phyloP scores from a whole-genome alignment of 2,113 vertebrate species.

The Haplotaxodon microlepis region DNA sequence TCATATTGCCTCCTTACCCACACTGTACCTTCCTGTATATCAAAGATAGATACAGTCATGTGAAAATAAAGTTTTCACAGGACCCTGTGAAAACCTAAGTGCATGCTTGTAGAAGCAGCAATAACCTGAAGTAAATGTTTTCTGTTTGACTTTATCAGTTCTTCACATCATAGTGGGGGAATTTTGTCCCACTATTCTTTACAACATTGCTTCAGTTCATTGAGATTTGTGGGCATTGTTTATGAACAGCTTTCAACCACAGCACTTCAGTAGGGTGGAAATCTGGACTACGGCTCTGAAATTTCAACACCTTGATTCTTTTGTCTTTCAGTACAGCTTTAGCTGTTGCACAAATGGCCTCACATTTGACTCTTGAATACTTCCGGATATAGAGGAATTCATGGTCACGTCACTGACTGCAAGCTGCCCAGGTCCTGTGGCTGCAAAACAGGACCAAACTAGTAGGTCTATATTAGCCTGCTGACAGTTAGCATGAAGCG shows the following conservation, averaged over 20 bases:
- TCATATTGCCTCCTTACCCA: background rate
- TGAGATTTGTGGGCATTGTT: background rate
- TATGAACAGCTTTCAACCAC: background rate
- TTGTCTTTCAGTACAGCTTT: background rate
- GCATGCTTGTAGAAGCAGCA: background rate
- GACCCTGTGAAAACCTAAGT: background rate
- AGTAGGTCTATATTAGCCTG: background rate
- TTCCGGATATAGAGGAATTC: background rate
- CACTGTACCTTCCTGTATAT: background rate
- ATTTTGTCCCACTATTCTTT: background rate
- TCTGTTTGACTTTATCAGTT: background rate
- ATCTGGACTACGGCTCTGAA: background rate
- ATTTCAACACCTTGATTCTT: background rate
- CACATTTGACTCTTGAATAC: background rate
- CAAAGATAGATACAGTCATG: background rate
- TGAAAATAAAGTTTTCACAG: background rate
- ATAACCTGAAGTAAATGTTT: background rate
- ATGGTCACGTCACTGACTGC: background rate
- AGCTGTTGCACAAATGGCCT: background rate
- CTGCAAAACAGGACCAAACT: background rate
- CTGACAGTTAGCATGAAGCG: background rate
- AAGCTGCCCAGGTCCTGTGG: background rate
- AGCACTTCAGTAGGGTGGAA: background rate
- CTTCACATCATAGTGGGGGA: background rate
- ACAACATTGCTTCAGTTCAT: background rate